Percentiles rank a stretch among this genome's conserved stretches.
phyloP scores from a whole-genome alignment of 2,888 invertebrate species.

The Oxystoma pomonae region DNA sequence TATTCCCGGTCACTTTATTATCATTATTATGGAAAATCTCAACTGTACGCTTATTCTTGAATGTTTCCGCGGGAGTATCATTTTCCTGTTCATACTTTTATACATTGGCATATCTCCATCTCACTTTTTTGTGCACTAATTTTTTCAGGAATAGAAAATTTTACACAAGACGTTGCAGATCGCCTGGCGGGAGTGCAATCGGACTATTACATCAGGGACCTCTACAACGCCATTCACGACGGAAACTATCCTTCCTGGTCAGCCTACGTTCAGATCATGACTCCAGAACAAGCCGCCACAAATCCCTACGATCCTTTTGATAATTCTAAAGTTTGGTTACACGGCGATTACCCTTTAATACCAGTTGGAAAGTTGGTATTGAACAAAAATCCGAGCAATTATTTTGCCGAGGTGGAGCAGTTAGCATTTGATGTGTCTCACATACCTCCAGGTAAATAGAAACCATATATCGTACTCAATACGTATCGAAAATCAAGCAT shows the following conservation, averaged over 20 bases:
- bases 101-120: too few species aligned
- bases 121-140: too few species aligned
- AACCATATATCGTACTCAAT: too few species aligned
- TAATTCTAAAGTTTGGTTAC: constrained; percentile 90
- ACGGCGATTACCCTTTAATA: constrained; percentile 80
- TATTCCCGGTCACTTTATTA: too few species aligned
- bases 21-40: too few species aligned
- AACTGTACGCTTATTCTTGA: too few species aligned
- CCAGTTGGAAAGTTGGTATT: constrained; percentile 83
- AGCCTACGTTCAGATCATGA: constrained; percentile 83
- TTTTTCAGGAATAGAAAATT: constrained; percentile 64
- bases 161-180: constrained; percentile 63
- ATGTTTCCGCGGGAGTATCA: too few species aligned
- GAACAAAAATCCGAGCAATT: constrained; percentile 86
- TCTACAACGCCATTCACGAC: constrained; percentile 81
- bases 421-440: constrained; percentile 86
- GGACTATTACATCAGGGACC: constrained; percentile 83
- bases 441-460: constrained; percentile 66
- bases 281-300: constrained; percentile 75
- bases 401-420: constrained; percentile 93
- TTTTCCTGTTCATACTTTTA: too few species aligned
- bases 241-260: constrained; percentile 77
- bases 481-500: too few species aligned
- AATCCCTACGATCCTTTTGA: constrained; percentile 89
- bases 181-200: constrained; percentile 74